A percentile compares a stretch with the other conserved stretches of the same genome.
Conservation (phyloP, 1,140 invertebrate species). For the Penaeus chinensis region DNA sequence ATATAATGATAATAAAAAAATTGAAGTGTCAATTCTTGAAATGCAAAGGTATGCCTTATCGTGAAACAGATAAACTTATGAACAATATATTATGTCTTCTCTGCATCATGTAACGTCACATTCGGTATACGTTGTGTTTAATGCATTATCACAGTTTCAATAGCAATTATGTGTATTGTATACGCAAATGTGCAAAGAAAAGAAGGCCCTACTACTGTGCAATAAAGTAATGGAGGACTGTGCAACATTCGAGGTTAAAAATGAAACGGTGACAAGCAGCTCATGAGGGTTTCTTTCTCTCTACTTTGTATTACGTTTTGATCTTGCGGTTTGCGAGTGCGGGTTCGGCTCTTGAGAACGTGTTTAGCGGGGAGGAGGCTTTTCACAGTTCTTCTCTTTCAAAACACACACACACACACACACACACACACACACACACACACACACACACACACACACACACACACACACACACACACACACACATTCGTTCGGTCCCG, state of each 20-base stretch:
- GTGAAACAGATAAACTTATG: conserved; percentile 41
- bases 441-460: too few relatives aligned
- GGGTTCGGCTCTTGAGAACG: too few relatives aligned
- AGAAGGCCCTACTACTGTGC: conserved; percentile 30
- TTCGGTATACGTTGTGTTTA: conserved; percentile 52
- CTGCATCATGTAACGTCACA: conserved; percentile 50
- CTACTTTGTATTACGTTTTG: too few relatives aligned
- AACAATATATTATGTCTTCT: conserved; percentile 42
- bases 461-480: too few relatives aligned
- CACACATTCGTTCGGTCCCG: too few relatives aligned
- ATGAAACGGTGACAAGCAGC: conserved; percentile 18
- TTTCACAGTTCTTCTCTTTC: too few relatives aligned
- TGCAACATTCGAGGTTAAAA: conserved; percentile 27
- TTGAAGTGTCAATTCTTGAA: conserved; percentile 26
- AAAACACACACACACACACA: too few relatives aligned
- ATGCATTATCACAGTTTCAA: conserved; percentile 59
- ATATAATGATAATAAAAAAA: neutral
- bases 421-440: too few relatives aligned
- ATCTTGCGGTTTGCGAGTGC: too few relatives aligned
- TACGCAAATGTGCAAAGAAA: conserved; percentile 39
- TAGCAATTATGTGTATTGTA: conserved; percentile 47
- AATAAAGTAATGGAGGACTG: conserved; percentile 5
- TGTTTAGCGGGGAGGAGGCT: too few relatives aligned
- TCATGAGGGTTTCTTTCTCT: too few relatives aligned
- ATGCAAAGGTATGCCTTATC: conserved; percentile 22